Percentiles rank a stretch among this genome's conserved stretches.
Evolutionary conservation across 1,140 invertebrate genomes (phyloP).

Genomic region (Stegodyphus dumicola): DNA sequence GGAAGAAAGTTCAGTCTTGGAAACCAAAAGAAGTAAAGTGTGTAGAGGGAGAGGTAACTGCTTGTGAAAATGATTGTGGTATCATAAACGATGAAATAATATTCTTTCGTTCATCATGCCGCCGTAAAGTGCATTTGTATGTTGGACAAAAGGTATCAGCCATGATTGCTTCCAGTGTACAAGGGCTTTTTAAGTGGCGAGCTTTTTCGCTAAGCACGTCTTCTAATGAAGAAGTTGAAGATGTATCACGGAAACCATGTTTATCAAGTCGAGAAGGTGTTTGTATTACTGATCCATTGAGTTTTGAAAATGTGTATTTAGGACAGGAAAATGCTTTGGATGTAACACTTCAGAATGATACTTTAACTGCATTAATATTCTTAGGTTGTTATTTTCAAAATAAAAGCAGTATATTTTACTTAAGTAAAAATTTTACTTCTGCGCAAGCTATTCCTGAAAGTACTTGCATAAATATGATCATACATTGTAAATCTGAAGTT

Average conservation of each 20-base stretch:
- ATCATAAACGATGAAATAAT: conserved; percentile 39
- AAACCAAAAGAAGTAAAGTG: conserved; percentile 51
- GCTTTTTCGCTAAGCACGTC: conserved; percentile 39
- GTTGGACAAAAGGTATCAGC: conserved; percentile 48
- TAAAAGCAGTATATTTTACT: conserved; percentile 28
- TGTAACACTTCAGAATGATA: conserved; percentile 31
- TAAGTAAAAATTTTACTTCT: background rate
- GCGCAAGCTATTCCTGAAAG: conserved; percentile 4
- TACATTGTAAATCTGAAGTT: conserved; percentile 45
- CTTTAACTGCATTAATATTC: background rate
- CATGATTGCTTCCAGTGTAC: conserved; percentile 45
- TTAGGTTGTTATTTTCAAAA: conserved; percentile 38
- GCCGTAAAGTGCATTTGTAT: conserved; percentile 18
- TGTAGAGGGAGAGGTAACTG: conserved; percentile 46
- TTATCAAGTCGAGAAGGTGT: conserved; percentile 17
- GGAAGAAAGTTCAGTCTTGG: conserved; percentile 28
- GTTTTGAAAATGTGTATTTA: conserved; percentile 33
- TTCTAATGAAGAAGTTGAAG: background rate
- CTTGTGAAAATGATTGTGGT: conserved; percentile 49
- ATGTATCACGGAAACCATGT: conserved; percentile 6
- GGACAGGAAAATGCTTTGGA: conserved; percentile 25
- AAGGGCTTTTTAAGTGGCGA: conserved; percentile 47
- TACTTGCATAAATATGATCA: background rate
- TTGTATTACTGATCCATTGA: conserved; percentile 35
- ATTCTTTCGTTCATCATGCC: conserved; percentile 43